Evolutionary conservation across 2,888 invertebrate species (phyloP), one percentile per base, ranked within the genome.

Genomic region (Pecten maximus): DNA sequence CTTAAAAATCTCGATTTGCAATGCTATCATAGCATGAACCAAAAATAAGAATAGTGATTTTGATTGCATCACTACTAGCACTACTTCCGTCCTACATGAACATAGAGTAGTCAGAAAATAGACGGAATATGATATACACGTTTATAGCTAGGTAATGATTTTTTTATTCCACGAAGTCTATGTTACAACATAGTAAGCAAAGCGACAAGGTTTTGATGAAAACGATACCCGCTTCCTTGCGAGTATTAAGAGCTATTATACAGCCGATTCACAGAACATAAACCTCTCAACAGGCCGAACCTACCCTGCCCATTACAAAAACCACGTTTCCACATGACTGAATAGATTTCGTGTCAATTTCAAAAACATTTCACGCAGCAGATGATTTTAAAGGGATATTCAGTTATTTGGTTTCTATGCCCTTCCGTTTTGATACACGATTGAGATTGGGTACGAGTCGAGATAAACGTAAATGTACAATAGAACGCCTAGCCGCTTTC

Each of bases 301-400:
- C 74, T 74, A 74, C 74, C 74, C 74, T 74, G 74, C 74, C 74
- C 74, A 74, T 74, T 74, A 74, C 74, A 74, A 74, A 74, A 74
- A 74, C 74, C 74, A 74, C 74, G 74, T 74, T 74, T 74, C 28
- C 74, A 74, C 74, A 35, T 74, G 74, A 23, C 74, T 74, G 74
- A 74, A 28, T 74, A 74, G 28, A 74, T 74, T 74, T 74, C 74
- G 74, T 74, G 74, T 74, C 74, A 74, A 74, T 74, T 74, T 74
- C 74, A 74, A 74, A 74, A 74, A 74, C 74, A 74, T 74, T 74
- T 74, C 74, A 74, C 74, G 74, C 74, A 74, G 74, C 74, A 74
- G 74, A 74, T 74, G 74, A 74, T 74, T 74, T 74, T 74, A 74
- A 74, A 74, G 74, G 74, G 74, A 74, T 74, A 74, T 74, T 74